These are phyloP conservation scores for Drosophila bocqueti DNA, from an alignment of 1,140 invertebrate genomes.

Conservation along the genomic window DNA sequence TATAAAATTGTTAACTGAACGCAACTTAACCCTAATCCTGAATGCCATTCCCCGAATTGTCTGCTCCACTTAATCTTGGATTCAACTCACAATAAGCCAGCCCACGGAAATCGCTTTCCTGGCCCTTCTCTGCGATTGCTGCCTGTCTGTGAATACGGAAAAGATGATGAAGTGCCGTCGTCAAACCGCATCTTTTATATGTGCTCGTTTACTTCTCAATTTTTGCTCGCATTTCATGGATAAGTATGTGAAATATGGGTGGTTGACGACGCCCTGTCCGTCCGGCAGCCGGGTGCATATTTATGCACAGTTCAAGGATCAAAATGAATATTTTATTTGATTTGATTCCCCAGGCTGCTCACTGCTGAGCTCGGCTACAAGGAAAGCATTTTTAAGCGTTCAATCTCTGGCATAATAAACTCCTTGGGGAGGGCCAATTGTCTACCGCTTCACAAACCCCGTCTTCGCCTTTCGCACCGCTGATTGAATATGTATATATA, in stretches of 20 bases:
- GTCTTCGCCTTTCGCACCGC: not conserved
- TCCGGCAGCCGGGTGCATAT: slow-evolving; percentile 54
- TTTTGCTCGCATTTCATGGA: slow-evolving; percentile 35
- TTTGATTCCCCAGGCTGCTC: slow-evolving; percentile 64
- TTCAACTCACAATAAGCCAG: slow-evolving; percentile 1
- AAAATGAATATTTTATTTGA: slow-evolving; percentile 83
- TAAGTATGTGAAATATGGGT: slow-evolving; percentile 48
- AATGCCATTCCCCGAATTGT: slow-evolving; percentile 1
- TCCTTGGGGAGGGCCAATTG: slow-evolving; percentile 74
- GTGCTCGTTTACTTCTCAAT: slow-evolving; percentile 16
- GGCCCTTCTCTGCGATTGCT: slow-evolving; percentile 1
- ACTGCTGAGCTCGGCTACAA: slow-evolving; percentile 56
- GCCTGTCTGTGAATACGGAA: slow-evolving; percentile 11
- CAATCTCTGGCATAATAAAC: slow-evolving; percentile 69
- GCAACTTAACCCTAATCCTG: slow-evolving; percentile 35
- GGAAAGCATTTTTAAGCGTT: slow-evolving; percentile 76
- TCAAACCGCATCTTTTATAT: slow-evolving; percentile 61
- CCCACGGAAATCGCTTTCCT: slow-evolving; percentile 1
- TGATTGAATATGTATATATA: slow-evolving; percentile 49
- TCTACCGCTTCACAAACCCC: slow-evolving; percentile 43
- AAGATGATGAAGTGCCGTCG: slow-evolving; percentile 62
- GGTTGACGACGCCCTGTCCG: slow-evolving; percentile 4
- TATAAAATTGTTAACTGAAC: slow-evolving; percentile 36
- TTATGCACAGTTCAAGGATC: slow-evolving; percentile 81
- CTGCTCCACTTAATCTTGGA: slow-evolving; percentile 3